Conservation (phyloP, 1,140 invertebrate species). For the Aphaenogaster rudis region DNA sequence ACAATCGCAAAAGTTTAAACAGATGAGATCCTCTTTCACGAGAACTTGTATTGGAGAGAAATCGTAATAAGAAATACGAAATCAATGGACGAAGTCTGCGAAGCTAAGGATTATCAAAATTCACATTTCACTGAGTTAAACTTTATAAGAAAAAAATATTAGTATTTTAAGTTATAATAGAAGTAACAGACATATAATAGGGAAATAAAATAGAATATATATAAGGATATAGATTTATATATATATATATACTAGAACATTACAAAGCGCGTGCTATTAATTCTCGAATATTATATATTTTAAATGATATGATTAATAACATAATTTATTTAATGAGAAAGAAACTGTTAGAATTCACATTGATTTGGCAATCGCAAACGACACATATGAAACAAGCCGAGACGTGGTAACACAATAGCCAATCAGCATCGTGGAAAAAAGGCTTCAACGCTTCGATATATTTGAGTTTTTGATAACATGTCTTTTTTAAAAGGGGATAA, state of each 20-base stretch:
- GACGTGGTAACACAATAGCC: no score
- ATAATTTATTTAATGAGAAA: no score
- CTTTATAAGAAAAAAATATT: neutral
- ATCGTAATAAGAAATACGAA: constrained; percentile 12
- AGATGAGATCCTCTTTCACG: neutral
- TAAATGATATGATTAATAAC: no score
- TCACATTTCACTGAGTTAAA: neutral
- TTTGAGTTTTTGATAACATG: no score
- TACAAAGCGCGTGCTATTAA: no score
- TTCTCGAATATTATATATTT: no score
- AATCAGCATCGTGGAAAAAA: no score
- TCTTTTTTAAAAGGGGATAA: no score
- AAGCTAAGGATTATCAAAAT: neutral
- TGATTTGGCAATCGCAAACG: no score
- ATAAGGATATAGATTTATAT: neutral
- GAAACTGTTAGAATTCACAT: no score
- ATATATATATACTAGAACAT: neutral
- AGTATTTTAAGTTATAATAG: neutral
- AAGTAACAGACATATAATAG: neutral
- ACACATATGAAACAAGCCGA: no score
- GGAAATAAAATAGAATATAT: neutral
- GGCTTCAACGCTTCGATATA: no score
- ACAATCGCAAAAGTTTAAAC: constrained; percentile 25
- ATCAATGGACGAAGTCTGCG: neutral
- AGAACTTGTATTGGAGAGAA: neutral